Conservation (phyloP, 1,140 invertebrate species). For the Ruditapes philippinarum region DNA sequence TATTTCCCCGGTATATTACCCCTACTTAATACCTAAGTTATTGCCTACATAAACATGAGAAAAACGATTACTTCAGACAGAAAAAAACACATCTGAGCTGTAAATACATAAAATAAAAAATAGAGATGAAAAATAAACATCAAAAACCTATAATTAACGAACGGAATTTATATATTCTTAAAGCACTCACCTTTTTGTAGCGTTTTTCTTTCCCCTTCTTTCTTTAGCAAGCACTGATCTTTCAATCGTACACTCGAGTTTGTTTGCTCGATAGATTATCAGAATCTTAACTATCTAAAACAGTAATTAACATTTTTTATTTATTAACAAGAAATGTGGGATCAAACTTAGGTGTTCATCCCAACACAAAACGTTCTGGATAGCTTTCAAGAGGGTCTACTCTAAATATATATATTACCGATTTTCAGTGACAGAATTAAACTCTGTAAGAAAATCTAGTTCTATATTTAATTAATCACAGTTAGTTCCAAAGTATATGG, state of each 20-base stretch:
- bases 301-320: background rate
- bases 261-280: too few relatives aligned
- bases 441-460: too few relatives aligned
- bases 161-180: background rate
- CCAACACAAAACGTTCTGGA: background rate
- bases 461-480: too few relatives aligned
- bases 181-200: background rate
- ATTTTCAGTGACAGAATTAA: too few relatives aligned
- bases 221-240: background rate
- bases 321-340: background rate
- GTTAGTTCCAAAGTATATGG: too few relatives aligned
- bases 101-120: background rate
- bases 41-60: conserved; percentile 5
- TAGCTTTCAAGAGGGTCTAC: background rate
- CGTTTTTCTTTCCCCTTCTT: background rate
- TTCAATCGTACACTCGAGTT: background rate
- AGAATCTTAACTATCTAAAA: background rate
- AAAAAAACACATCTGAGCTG: background rate
- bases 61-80: background rate
- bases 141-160: background rate
- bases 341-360: background rate
- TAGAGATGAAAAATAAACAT: background rate
- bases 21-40: background rate
- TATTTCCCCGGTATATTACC: background rate
- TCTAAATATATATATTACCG: too few relatives aligned